phyloP scores from a whole-genome alignment of 1,140 invertebrate species.

The Daktulosphaira vitifoliae region DNA sequence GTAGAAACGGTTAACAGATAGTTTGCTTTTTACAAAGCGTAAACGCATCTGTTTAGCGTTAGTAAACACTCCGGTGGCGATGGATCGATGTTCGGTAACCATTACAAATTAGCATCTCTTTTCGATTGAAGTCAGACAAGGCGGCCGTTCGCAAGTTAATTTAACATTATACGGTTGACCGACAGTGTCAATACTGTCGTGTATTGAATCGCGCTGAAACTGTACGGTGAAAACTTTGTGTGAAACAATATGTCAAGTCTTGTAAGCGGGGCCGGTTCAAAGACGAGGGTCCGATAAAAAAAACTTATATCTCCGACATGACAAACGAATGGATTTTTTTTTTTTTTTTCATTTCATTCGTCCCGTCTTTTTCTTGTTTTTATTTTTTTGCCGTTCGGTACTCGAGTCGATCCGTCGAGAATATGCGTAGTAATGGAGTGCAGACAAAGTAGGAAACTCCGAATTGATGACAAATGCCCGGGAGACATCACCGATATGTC shows the following conservation, averaged over 20 bases:
- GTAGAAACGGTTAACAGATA: too few relatives aligned
- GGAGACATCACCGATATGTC: conserved; percentile 26
- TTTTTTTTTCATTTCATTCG: not conserved
- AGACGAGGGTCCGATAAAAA: not conserved
- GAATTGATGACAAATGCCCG: conserved; percentile 27
- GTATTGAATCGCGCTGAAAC: not conserved
- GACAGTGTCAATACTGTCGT: too few relatives aligned
- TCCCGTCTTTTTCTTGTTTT: too few relatives aligned
- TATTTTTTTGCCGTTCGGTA: too few relatives aligned
- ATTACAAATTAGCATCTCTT: conserved; percentile 15
- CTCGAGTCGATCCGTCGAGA: too few relatives aligned
- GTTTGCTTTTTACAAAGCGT: too few relatives aligned
- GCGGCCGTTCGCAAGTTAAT: not conserved
- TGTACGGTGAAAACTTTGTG: conserved; percentile 2
- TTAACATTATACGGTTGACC: conserved; percentile 1
- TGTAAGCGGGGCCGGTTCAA: not conserved
- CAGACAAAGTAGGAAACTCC: not conserved
- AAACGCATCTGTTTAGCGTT: too few relatives aligned
- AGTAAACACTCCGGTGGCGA: too few relatives aligned
- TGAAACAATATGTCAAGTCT: conserved; percentile 13
- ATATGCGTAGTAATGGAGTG: too few relatives aligned
- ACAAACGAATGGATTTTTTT: not conserved
- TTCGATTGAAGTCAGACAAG: not conserved
- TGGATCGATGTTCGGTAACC: too few relatives aligned
- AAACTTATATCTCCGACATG: not conserved